phyloP scores from a whole-genome alignment of 2,888 invertebrate species.

The Archips xylosteana region DNA sequence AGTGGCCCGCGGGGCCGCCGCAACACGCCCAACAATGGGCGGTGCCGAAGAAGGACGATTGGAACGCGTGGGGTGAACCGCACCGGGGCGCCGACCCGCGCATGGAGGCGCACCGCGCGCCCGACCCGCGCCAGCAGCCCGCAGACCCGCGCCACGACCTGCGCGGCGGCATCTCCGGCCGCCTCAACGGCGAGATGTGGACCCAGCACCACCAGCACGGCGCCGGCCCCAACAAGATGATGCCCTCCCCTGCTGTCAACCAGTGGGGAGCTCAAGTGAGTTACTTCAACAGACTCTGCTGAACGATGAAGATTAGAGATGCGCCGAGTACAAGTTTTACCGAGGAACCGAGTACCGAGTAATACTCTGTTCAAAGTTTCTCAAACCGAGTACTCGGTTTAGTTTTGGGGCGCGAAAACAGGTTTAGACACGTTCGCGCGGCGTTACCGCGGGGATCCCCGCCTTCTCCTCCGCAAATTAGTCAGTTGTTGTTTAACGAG shows the following conservation, averaged over 20 bases:
- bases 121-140: constrained; percentile 77
- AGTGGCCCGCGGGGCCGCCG: constrained; percentile 87
- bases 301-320: too few species aligned
- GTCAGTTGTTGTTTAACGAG: too few species aligned
- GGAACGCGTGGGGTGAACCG: constrained; percentile 84
- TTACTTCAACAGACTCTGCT: background rate
- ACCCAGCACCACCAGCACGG: constrained; percentile 86
- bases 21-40: constrained; percentile 85
- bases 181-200: constrained; percentile 95
- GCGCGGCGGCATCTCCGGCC: constrained; percentile 91
- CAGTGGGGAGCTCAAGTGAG: constrained; percentile 85
- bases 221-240: constrained; percentile 78
- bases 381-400: too few species aligned
- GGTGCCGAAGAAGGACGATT: constrained; percentile 82
- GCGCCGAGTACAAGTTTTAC: too few species aligned
- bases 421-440: too few species aligned
- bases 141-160: constrained; percentile 79
- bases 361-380: too few species aligned
- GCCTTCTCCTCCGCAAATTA: too few species aligned
- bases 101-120: constrained; percentile 73
- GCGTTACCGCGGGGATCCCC: too few species aligned
- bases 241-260: constrained; percentile 83
- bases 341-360: too few species aligned
- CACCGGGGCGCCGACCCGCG: constrained; percentile 75
- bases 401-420: too few species aligned